Conservation (phyloP, 2,113 vertebrate species). For the Natator depressus region DNA sequence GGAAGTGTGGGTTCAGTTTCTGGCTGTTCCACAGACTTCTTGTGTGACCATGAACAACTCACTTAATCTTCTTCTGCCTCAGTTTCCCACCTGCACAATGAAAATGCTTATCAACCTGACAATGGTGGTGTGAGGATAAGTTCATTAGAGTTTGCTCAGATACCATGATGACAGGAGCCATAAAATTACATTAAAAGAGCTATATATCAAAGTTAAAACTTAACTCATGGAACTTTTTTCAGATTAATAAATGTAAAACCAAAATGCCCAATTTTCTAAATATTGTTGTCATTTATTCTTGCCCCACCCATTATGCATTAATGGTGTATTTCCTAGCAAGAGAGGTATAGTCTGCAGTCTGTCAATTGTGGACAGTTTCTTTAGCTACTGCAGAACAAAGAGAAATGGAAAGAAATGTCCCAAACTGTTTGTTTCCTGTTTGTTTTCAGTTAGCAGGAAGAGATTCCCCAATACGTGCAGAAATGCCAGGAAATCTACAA, state of each 20-base stretch:
- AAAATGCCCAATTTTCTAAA: background rate
- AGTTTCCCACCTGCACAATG: background rate
- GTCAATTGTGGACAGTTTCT: background rate
- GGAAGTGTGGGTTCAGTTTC: background rate
- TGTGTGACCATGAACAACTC: background rate
- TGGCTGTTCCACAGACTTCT: background rate
- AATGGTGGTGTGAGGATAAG: background rate
- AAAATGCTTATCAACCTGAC: background rate
- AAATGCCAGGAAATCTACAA: slow-evolving; percentile 95
- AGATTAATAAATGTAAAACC: background rate
- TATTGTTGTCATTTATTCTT: background rate
- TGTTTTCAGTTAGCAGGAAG: slow-evolving; percentile 90
- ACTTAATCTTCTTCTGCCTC: background rate
- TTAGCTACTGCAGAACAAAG: background rate
- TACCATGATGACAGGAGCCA: background rate
- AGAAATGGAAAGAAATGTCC: background rate
- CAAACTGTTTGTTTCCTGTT: slow-evolving; percentile 5
- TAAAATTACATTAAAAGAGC: background rate
- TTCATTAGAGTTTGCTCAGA: background rate
- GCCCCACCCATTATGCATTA: background rate
- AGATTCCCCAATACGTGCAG: slow-evolving; percentile 94
- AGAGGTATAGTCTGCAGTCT: background rate
- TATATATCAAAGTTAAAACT: background rate
- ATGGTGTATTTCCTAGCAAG: background rate
- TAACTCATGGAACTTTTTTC: background rate